A percentile compares a stretch with the other conserved stretches of the same genome.
phyloP scores from a whole-genome alignment of 2,113 vertebrate species.

The Oenanthe melanoleuca region DNA sequence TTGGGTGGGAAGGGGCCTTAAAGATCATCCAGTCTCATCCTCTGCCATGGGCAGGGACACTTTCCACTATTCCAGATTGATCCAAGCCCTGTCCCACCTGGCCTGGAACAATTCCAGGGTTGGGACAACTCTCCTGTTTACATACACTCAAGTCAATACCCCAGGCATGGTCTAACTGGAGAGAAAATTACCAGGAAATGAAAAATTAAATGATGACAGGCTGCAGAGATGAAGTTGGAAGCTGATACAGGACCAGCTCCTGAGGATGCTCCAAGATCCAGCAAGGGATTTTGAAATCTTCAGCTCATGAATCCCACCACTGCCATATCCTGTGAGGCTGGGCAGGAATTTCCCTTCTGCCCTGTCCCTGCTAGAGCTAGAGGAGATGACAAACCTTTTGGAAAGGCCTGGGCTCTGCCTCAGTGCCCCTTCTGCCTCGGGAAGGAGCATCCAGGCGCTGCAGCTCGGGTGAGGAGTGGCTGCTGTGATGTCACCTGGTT shows the following conservation, averaged over 20 bases:
- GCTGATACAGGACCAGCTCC: background rate
- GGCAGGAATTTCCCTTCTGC: background rate
- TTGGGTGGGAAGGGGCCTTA: background rate
- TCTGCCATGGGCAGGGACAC: background rate
- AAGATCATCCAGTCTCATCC: background rate
- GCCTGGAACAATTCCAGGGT: too few relatives aligned
- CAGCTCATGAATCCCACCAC: background rate
- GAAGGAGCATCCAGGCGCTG: background rate
- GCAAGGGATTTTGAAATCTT: background rate
- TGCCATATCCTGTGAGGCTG: background rate
- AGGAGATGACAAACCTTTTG: background rate
- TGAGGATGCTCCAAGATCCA: background rate
- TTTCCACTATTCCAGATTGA: background rate
- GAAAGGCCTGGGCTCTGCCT: background rate
- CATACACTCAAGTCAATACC: background rate
- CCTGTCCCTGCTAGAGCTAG: background rate
- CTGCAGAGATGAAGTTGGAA: background rate
- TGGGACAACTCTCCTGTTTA: background rate
- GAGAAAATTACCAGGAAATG: background rate
- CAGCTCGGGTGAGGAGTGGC: fast-evolving
- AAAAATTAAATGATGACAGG: background rate
- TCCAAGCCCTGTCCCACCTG: background rate
- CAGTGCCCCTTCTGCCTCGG: fast-evolving
- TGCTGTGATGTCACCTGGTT: background rate
- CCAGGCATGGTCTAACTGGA: background rate